These are phyloP conservation scores for Chaenodraco wilsoni DNA, from an alignment of 2,797 vertebrate species.

Conservation along the genomic window DNA sequence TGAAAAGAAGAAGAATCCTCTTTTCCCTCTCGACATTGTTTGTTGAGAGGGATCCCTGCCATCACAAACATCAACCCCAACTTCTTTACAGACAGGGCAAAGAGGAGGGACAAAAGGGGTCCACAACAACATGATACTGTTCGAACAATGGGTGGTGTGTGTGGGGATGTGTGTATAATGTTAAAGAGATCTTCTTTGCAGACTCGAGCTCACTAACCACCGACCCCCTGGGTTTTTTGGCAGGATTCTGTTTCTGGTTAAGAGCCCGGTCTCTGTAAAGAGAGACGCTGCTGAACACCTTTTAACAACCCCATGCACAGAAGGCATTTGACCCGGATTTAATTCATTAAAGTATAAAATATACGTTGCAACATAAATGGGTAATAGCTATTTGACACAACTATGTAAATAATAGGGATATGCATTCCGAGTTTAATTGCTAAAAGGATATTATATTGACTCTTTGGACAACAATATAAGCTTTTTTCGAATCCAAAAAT, in stretches of 20 bases:
- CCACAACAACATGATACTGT: slow-evolving; percentile 63
- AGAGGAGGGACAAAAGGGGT: slow-evolving; percentile 58
- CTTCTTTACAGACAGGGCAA: slow-evolving; percentile 69
- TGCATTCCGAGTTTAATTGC: no score
- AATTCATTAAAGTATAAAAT: slow-evolving; percentile 3
- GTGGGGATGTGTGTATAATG: slow-evolving; percentile 25
- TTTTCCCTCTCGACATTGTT: slow-evolving; percentile 76
- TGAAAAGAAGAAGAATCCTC: slow-evolving; percentile 78
- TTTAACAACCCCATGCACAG: slow-evolving; percentile 54
- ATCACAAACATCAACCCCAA: slow-evolving; percentile 69
- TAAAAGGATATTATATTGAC: no score
- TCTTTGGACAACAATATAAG: no score
- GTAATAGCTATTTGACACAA: not conserved
- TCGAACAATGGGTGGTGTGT: slow-evolving; percentile 42
- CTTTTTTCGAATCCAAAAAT: no score
- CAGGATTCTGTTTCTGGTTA: slow-evolving; percentile 58
- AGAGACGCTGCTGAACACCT: slow-evolving; percentile 60
- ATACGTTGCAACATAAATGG: not conserved
- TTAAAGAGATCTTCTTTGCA: slow-evolving; percentile 62
- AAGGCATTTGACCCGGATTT: slow-evolving; percentile 33
- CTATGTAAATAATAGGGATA: no score
- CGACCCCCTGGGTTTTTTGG: slow-evolving; percentile 61
- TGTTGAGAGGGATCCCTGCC: slow-evolving; percentile 69
- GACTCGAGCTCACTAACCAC: slow-evolving; percentile 47
- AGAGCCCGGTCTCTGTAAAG: slow-evolving; percentile 42